Evolutionary conservation across 2,113 vertebrate genomes (phyloP).

Genomic region (Myotis davidii): DNA sequence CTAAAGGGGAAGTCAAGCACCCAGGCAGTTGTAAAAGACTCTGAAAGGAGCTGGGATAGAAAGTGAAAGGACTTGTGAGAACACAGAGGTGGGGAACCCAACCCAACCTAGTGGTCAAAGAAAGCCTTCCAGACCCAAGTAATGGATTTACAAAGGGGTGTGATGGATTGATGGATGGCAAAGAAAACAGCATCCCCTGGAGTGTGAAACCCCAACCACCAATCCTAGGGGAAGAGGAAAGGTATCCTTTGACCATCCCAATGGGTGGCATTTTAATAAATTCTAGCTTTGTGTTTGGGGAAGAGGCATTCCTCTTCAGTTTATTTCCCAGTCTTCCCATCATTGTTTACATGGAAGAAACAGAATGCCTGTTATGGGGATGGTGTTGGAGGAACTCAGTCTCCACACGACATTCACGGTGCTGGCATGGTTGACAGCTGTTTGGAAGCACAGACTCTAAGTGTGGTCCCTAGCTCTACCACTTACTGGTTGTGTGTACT

Average conservation of each 20-base stretch:
- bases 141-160: background rate
- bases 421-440: background rate
- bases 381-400: background rate
- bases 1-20: background rate
- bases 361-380: background rate
- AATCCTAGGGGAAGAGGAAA: background rate
- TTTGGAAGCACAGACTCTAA: background rate
- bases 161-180: background rate
- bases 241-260: background rate
- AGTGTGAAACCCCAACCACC: background rate
- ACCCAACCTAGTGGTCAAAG: background rate
- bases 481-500: background rate
- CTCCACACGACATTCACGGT: background rate
- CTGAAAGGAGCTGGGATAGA: background rate
- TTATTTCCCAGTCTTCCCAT: background rate
- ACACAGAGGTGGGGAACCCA: background rate
- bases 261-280: background rate
- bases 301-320: background rate
- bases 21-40: background rate
- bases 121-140: background rate
- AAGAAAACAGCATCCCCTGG: background rate
- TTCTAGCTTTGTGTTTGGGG: background rate
- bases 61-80: background rate
- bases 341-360: background rate
- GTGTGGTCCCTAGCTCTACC: background rate